Base-by-base conservation (phyloP, 2,797 vertebrate species). In the Premnoplex brunnescens region DNA sequence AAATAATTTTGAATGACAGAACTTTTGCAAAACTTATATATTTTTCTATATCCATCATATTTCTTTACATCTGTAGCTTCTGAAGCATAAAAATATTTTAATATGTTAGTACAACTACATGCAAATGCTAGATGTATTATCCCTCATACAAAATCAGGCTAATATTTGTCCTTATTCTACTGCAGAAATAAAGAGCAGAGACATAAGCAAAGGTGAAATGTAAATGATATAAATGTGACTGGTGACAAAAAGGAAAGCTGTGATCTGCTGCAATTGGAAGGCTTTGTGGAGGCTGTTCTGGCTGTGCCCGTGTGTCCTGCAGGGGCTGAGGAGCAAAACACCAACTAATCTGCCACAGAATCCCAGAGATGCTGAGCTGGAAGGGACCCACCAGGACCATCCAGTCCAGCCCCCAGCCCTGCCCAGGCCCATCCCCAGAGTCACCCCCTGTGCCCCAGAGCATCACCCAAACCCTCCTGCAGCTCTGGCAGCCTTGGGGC, bases 1-100 rank as follows among this genome's bases (percentile, higher is more conserved):
- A 95, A 90, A 95, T 60, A 81, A 91, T 89, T 92, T 74, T 49
- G 54, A 96, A 56, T 44, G 83, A 67, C n/a, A 91, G 39, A 93
- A 92, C 80, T 95, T 91, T 30, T 36, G 12, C 46, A 93, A 67
- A 91, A 82, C 30, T 49, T 78, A 59, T 36, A 1, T 58, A 28
- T 60, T 92, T 92, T 66, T 88, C 52, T 63, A 30, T 54, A 89
- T 26, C 39, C 20, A 8, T 68, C 78, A 37, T 30, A 34, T 62
- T 54, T 46, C 49, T 60, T 63, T 58, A 52, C 22, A 67, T 66
- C 73, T 79, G 58, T 49, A 46, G 34, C 63, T 94, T 60, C 44
- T 0, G 1, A 71, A 27, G 71, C 80, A 90, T n/a, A 82, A 46
- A 92, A 68, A 46, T 39, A 79, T 79, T 94, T 86, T 69, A 88